These are phyloP conservation scores for Rhipidura dahli DNA, from an alignment of 2,113 vertebrate genomes.

Conservation along the genomic window DNA sequence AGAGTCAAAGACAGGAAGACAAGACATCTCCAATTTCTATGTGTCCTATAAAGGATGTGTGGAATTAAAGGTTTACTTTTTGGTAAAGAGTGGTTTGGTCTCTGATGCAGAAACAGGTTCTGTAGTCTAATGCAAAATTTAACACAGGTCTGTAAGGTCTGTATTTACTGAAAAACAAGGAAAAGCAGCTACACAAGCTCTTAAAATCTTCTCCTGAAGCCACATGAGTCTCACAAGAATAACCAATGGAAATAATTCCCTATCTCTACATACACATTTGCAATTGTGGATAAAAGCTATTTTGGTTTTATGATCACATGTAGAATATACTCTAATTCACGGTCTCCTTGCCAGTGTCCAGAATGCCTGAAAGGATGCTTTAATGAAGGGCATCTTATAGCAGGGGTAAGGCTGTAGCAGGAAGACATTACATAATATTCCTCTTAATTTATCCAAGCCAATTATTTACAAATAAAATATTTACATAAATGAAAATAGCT, in stretches of 20 bases:
- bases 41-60: not conserved
- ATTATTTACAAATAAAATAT: constrained; percentile 10
- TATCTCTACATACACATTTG: not conserved
- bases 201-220: not conserved
- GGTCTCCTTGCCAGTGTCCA: not conserved
- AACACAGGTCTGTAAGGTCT: not conserved
- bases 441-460: not conserved
- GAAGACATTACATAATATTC: not conserved
- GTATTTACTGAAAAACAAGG: not conserved
- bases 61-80: not conserved
- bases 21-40: not conserved
- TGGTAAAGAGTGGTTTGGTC: not conserved
- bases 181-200: not conserved
- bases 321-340: not conserved
- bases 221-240: not conserved
- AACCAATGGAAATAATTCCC: not conserved
- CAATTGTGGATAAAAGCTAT: not conserved
- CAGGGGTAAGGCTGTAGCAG: not conserved
- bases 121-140: not conserved
- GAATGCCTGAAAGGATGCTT: not conserved
- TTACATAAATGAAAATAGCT: not conserved
- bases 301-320: not conserved
- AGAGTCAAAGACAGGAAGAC: not conserved
- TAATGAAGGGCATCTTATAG: not conserved
- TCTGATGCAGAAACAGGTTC: not conserved